Conservation (phyloP, 2,888 invertebrate genomes). For the Ceraclea dissimilis region DNA sequence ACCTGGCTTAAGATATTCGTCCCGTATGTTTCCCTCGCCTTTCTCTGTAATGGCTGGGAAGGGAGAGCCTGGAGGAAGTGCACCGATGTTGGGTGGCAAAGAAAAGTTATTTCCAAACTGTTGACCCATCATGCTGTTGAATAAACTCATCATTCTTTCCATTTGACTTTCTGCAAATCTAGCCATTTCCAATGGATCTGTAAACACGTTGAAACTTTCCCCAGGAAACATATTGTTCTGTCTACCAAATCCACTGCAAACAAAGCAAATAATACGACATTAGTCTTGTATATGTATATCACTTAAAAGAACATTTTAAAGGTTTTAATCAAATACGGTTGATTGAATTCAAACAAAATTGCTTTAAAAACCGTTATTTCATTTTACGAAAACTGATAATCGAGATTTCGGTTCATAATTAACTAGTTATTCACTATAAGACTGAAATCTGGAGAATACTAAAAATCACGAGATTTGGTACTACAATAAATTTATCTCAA, state of each 20-base stretch:
- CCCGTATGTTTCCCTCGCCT: conserved; percentile 31
- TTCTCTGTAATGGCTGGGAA: conserved; percentile 4
- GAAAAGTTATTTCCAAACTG: conserved; percentile 15
- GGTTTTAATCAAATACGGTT: no score
- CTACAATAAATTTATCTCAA: no score
- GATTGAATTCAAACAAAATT: no score
- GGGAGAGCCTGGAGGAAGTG: neutral
- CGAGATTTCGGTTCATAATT: no score
- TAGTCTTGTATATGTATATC: no score
- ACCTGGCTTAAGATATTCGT: conserved; percentile 40
- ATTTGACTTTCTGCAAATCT: conserved; percentile 47
- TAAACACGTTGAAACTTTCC: conserved; percentile 37
- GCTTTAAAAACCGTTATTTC: no score
- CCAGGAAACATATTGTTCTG: conserved; percentile 4
- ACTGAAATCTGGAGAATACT: no score
- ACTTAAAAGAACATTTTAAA: no score
- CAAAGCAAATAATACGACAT: neutral
- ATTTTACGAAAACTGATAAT: no score
- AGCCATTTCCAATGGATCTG: conserved; percentile 46
- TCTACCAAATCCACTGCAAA: conserved; percentile 5
- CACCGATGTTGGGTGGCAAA: neutral
- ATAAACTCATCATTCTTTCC: conserved; percentile 39
- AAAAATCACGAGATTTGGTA: neutral
- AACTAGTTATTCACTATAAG: no score
- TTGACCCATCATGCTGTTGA: conserved; percentile 30